These are phyloP conservation scores for Cephus rjabovi DNA, from an alignment of 2,888 invertebrate species.

Conservation along the genomic window DNA sequence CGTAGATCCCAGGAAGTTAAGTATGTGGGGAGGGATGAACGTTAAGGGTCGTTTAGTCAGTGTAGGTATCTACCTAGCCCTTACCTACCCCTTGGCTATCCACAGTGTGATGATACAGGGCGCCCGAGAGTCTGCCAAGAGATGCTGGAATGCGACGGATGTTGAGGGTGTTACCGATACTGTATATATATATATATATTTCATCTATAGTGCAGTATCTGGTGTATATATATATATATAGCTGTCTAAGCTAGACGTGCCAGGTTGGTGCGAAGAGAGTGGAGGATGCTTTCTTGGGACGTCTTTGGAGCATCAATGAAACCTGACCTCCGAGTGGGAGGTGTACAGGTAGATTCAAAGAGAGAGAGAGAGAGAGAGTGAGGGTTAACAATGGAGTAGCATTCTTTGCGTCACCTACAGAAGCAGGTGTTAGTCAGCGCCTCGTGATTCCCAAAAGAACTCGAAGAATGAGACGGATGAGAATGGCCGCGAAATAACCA, in stretches of 20 bases:
- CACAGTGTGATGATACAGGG: not conserved
- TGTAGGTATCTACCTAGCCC: not conserved
- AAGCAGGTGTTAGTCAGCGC: constrained; percentile 15
- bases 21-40: not conserved
- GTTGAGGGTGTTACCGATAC: not conserved
- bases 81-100: not conserved
- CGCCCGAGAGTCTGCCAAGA: not conserved
- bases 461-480: not conserved
- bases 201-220: not conserved
- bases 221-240: not conserved
- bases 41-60: not conserved
- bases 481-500: not conserved
- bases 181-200: not conserved
- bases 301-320: constrained; percentile 7
- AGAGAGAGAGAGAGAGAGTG: not conserved
- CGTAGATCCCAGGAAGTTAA: not conserved
- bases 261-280: not conserved
- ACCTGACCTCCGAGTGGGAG: constrained; percentile 9
- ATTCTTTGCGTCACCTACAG: constrained; percentile 10
- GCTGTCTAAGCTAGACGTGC: not conserved
- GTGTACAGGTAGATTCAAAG: constrained; percentile 1
- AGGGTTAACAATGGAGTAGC: not conserved
- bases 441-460: not conserved
- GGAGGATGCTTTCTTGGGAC: not conserved
- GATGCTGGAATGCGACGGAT: not conserved